phyloP scores from a whole-genome alignment of 2,888 invertebrate species.

The Branchellion lobata region DNA sequence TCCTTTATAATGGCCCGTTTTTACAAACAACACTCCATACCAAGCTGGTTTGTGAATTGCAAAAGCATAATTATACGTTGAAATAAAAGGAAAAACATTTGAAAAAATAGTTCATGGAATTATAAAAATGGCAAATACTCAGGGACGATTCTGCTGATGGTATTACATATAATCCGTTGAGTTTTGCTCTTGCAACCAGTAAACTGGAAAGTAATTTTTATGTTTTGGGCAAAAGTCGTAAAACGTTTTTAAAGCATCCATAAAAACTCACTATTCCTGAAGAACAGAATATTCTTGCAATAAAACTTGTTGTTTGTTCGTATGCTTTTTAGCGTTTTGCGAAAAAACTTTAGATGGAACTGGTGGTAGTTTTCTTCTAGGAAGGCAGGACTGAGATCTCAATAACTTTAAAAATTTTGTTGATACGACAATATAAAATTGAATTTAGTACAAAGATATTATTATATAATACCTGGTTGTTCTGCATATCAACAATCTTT shows the following conservation, averaged over 20 bases:
- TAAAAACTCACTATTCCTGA: conserved; percentile 37
- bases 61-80: neutral
- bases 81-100: no score
- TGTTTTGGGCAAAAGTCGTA: no score
- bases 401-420: neutral
- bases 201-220: conserved; percentile 11
- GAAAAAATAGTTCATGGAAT: no score
- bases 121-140: no score
- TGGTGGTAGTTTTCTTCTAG: conserved; percentile 38
- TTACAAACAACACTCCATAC: conserved; percentile 86
- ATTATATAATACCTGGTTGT: neutral
- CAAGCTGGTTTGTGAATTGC: conserved; percentile 69
- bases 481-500: neutral
- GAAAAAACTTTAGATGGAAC: conserved; percentile 25
- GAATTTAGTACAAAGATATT: conserved; percentile 1
- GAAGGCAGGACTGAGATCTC: conserved; percentile 24
- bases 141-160: conserved; percentile 70
- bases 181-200: conserved; percentile 70
- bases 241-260: no score
- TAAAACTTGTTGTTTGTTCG: conserved; percentile 2
- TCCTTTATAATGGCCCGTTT: conserved; percentile 83
- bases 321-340: conserved; percentile 9
- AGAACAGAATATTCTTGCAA: conserved; percentile 35
- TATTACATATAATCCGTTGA: conserved; percentile 86
- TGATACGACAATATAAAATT: neutral